A percentile compares a stretch with the other conserved stretches of the same genome.
These are phyloP conservation scores for Bombus waltoni DNA, from an alignment of 1,140 invertebrate species.

Conservation along the genomic window DNA sequence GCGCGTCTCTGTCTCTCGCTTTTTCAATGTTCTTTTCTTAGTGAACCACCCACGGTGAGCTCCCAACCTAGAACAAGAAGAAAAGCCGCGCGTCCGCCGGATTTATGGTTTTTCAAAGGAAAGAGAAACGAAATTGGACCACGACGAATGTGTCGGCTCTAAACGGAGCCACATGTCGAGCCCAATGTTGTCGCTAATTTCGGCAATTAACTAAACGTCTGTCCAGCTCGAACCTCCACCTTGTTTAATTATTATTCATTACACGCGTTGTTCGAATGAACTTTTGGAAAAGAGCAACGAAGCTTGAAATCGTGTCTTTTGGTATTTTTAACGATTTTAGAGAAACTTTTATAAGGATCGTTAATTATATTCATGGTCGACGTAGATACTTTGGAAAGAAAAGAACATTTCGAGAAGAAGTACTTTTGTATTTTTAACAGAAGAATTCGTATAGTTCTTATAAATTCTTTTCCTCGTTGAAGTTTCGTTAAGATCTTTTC, in stretches of 20 bases:
- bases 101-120: constrained; percentile 71
- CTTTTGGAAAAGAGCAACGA: neutral
- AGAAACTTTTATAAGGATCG: too few relatives aligned
- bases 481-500: too few relatives aligned
- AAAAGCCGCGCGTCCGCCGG: constrained; percentile 10
- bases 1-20: neutral
- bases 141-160: constrained; percentile 32
- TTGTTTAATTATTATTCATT: constrained; percentile 21
- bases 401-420: too few relatives aligned
- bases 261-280: too few relatives aligned
- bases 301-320: too few relatives aligned
- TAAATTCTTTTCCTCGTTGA: too few relatives aligned
- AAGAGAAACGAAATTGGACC: constrained; percentile 54
- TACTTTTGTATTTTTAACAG: too few relatives aligned
- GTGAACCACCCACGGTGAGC: constrained; percentile 47
- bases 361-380: too few relatives aligned
- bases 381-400: too few relatives aligned
- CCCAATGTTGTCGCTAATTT: constrained; percentile 70
- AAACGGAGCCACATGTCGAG: constrained; percentile 64
- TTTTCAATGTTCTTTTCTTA: constrained; percentile 23
- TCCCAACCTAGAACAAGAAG: constrained; percentile 8
- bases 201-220: constrained; percentile 68
- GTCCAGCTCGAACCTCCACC: neutral
- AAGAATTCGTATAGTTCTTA: too few relatives aligned
- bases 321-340: too few relatives aligned